A percentile compares a stretch with the other conserved stretches of the same genome.
These are phyloP conservation scores for Acanthacorydalis orientalis DNA, from an alignment of 2,888 invertebrate species.

Conservation along the genomic window DNA sequence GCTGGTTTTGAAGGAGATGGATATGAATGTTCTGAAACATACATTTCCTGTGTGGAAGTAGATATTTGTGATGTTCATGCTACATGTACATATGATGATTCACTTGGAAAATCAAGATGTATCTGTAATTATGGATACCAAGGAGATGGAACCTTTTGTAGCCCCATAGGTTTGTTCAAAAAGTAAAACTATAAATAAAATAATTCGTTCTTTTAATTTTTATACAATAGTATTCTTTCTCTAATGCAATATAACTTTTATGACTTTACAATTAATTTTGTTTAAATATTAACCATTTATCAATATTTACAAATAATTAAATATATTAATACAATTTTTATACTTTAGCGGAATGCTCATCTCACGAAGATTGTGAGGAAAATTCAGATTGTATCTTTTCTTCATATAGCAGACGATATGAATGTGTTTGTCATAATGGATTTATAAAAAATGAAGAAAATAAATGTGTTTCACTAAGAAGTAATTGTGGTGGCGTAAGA, in stretches of 20 bases:
- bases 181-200: constrained; percentile 2
- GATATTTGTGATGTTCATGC: constrained; percentile 59
- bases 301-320: not conserved
- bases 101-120: constrained; percentile 47
- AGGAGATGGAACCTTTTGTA: constrained; percentile 69
- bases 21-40: constrained; percentile 44
- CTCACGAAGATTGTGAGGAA: constrained; percentile 46
- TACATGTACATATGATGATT: constrained; percentile 51
- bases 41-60: constrained; percentile 34
- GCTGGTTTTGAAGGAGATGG: constrained; percentile 79
- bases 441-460: constrained; percentile 46
- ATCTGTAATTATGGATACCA: constrained; percentile 65
- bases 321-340: not conserved
- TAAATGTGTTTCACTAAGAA: constrained; percentile 37
- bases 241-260: not conserved
- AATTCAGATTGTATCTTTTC: constrained; percentile 59
- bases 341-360: constrained; percentile 35
- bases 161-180: constrained; percentile 27
- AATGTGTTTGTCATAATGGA: constrained; percentile 65
- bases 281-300: no score
- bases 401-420: constrained; percentile 35
- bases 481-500: constrained; percentile 41
- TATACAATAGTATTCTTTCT: not conserved
- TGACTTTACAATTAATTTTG: no score
- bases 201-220: constrained; percentile 1